These are phyloP conservation scores for Rhinoraja longicauda DNA, from an alignment of 2,797 vertebrate species.

Conservation along the genomic window DNA sequence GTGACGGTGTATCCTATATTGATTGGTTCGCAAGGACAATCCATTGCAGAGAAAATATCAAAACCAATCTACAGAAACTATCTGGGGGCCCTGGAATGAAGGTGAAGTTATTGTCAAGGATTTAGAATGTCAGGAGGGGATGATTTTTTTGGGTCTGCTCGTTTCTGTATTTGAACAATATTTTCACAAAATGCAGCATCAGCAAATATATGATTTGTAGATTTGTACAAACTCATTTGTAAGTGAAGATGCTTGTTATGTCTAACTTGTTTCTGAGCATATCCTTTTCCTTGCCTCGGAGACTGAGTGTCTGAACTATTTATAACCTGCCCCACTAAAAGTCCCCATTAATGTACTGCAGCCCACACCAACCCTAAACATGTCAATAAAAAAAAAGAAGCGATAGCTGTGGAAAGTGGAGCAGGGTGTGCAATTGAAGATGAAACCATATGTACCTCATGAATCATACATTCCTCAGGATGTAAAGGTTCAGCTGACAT, in stretches of 20 bases:
- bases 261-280: conserved; percentile 14
- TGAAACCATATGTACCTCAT: background rate
- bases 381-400: background rate
- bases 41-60: background rate
- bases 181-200: background rate
- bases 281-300: conserved; percentile 14
- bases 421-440: background rate
- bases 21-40: background rate
- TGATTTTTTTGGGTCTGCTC: background rate
- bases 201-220: background rate
- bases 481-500: background rate
- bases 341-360: background rate
- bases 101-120: background rate
- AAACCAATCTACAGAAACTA: background rate
- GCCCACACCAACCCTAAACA: background rate
- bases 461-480: background rate
- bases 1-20: background rate
- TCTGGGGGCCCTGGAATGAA: background rate
- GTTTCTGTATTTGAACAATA: background rate
- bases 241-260: background rate
- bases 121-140: background rate
- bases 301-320: conserved; percentile 18
- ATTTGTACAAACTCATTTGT: background rate
- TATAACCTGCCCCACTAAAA: conserved; percentile 17
- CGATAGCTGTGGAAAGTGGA: background rate